Conservation (phyloP, 1,140 invertebrate species). For the Papilio helenus region DNA sequence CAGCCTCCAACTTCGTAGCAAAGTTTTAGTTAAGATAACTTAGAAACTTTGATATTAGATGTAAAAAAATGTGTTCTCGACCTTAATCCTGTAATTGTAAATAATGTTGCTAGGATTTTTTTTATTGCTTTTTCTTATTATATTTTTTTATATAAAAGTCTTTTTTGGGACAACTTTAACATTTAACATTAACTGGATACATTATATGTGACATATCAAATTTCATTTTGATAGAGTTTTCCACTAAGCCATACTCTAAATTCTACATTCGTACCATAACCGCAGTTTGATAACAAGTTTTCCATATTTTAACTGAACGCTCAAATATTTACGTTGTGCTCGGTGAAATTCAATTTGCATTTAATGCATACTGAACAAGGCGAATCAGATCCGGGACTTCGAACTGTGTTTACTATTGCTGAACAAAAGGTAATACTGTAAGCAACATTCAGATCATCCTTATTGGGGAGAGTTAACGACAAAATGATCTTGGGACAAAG, state of each 20-base stretch:
- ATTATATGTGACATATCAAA: not conserved
- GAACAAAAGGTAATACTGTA: conserved; percentile 21
- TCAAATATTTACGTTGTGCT: conserved; percentile 38
- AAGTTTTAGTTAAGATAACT: not conserved
- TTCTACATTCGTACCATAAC: not conserved
- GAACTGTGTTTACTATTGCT: conserved; percentile 10
- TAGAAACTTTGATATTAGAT: not conserved
- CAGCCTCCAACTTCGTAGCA: not conserved
- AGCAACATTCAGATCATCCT: not conserved
- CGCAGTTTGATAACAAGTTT: conserved; percentile 26
- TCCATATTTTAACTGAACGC: conserved; percentile 19
- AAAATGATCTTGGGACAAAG: not conserved
- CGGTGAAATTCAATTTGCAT: conserved; percentile 57
- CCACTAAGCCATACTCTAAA: not conserved
- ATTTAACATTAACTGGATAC: too few species aligned
- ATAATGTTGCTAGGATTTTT: too few species aligned
- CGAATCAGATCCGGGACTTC: conserved; percentile 8
- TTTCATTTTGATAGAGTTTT: not conserved
- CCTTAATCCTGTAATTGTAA: too few species aligned
- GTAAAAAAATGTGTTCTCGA: not conserved
- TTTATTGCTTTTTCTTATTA: too few species aligned
- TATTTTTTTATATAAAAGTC: too few species aligned
- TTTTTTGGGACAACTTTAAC: too few species aligned
- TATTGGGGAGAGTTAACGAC: not conserved
- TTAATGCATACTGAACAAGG: conserved; percentile 58